Evolutionary conservation across 2,113 vertebrate genomes (phyloP).

Genomic region (Setophaga petechia): DNA sequence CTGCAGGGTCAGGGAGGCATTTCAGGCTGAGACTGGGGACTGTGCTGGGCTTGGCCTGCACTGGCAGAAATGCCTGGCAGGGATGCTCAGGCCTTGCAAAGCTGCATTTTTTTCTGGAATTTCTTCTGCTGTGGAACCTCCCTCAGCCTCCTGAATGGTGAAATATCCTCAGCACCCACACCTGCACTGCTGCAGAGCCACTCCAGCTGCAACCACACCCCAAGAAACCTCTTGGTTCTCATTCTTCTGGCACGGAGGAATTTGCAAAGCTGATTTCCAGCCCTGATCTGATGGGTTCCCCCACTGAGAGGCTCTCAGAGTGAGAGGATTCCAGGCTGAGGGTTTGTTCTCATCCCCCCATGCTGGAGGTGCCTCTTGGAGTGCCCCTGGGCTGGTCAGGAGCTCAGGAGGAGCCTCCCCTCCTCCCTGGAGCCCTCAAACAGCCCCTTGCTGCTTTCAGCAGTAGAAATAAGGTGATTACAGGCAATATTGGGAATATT

Average conservation of each 20-base stretch:
- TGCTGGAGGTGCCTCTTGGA: background rate
- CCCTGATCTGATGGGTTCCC: background rate
- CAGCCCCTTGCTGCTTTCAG: background rate
- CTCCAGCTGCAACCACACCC: background rate
- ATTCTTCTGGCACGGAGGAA: background rate
- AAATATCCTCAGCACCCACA: background rate
- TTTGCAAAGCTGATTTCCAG: slow-evolving; percentile 20
- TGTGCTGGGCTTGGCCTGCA: background rate
- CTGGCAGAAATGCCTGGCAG: background rate
- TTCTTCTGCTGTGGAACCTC: background rate
- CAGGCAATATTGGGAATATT: background rate
- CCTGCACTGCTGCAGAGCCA: background rate
- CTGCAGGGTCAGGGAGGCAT: background rate
- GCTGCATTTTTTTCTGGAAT: background rate
- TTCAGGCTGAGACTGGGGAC: background rate
- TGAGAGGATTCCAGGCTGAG: background rate
- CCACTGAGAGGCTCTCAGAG: background rate
- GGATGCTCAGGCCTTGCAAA: background rate
- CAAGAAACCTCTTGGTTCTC: background rate
- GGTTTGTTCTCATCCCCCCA: background rate
- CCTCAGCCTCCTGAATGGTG: background rate
- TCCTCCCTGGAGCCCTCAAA: background rate
- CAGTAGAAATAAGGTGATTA: background rate
- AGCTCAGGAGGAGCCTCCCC: background rate
- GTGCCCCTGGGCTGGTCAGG: background rate